Conservation (phyloP, 2,113 vertebrate genomes). For the Montifringilla adamsi region DNA sequence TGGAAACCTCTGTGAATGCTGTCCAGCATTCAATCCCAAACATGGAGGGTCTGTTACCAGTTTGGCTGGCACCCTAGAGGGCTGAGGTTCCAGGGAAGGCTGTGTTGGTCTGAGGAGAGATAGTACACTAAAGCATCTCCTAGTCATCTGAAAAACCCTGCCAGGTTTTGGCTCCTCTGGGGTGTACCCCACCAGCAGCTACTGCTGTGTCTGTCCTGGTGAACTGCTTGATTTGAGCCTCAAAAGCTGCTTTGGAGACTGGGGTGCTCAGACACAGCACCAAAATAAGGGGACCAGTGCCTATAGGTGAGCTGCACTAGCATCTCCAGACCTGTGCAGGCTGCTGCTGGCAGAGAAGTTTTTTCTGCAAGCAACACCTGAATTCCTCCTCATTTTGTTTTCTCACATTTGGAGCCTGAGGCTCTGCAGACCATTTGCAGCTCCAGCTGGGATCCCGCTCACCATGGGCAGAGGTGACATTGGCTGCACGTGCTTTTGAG, state of each 20-base stretch:
- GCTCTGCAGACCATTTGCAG: neutral
- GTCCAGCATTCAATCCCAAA: neutral
- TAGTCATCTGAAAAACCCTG: neutral
- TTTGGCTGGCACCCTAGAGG: neutral
- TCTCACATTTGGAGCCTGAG: neutral
- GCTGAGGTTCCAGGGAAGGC: neutral
- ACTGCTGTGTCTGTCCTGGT: neutral
- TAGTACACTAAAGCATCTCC: neutral
- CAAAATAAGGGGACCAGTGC: no score
- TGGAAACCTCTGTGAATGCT: neutral
- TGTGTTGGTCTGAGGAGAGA: neutral
- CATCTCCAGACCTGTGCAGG: neutral
- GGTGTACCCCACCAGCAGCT: neutral
- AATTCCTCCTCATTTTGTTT: neutral
- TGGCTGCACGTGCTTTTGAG: rapidly evolving
- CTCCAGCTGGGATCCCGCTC: rapidly evolving
- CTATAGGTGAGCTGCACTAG: neutral
- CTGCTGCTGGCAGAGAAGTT: neutral
- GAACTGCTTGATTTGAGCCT: neutral
- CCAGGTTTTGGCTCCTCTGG: neutral
- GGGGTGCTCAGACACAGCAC: neutral
- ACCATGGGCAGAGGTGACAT: neutral
- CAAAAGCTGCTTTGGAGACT: neutral
- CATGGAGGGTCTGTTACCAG: neutral
- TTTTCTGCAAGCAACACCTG: neutral